Base-by-base conservation (phyloP, 2,113 vertebrate species). In the Chroicocephalus ridibundus region DNA sequence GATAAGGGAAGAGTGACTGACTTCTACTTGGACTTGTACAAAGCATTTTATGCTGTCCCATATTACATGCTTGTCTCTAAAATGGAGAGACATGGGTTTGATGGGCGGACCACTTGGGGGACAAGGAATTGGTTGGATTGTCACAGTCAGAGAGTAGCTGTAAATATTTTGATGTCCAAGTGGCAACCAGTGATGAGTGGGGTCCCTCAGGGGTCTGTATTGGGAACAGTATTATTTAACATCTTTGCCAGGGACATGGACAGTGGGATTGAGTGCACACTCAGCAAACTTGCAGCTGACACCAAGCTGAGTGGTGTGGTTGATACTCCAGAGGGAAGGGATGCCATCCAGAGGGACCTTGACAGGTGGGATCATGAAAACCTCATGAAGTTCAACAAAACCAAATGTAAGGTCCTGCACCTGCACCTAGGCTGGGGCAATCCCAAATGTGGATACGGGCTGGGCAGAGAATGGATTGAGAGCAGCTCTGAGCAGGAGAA, bases 131-230 rank as follows among this genome's bases (percentile, higher is more conserved):
- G 25, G 8, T 25, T 66, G 29, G 11, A 36, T 52, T 13, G 11
- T 47, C 8, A 9, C 40, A 40, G 25, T 61, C 11, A 40, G 7
- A 79, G 4, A 51, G 27, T 42, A 57, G 34, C 6, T 5, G 34
- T 52, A 22, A 71, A 34, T 3, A 10, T 4, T 12, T 11, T 17
- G 7, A 29, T 40, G 40, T 71, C 15, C 15, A 15, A 9, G 9
- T 61, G 10, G 38, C 54, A 40, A 70, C 9, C 9, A 55, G n/a
- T n/a, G 40, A 81, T 1, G 2, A 65, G 14, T 44, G 55, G 9
- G 27, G 15, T 57, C 4, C 36, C 9, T 79, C 66, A 36, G 36
- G 5, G 18, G 38, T 26, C 29, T 0, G 2, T 46, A 32, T 2
- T 44, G 15, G 17, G 36, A 55, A 27, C 14, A 31, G 8, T 40